Evolutionary conservation across 35 echinoderm and acorn worm species (phyloP), one percentile per base, ranked within the genome.

Genomic region (Diadema setosum): DNA sequence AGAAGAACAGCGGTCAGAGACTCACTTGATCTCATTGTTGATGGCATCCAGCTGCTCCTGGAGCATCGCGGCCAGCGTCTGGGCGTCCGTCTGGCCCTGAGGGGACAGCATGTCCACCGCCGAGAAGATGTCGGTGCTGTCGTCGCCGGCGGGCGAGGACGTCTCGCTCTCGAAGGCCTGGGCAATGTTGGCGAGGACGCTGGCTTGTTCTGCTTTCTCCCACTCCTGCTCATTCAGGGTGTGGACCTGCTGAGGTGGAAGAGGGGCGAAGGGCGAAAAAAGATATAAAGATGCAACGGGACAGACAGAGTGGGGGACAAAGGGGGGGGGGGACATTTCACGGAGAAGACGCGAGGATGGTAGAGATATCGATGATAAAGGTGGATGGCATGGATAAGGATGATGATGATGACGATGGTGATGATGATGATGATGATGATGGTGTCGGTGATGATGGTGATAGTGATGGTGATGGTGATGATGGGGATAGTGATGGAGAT

Each of bases 31-130:
- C 89, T 99, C 96, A 87, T 99, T 99, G 60, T 99, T 99, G 65
- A 99, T 99, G 63, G 96, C 96, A 94, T 99, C 96, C 17, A 99
- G 44, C 70, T 99, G 96, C 70, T 99, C 96, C 32, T 99, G 96
- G 36, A 99, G 73, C 60, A 99, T 94, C 4, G 89, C 92, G 32
- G 96, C 96, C 59, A 99, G 56, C 0, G 96, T 99, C 83, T 99
- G 96, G 18, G 96, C 96, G 39, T 99, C 96, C 0, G 96, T 99
- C 18, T 99, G 96, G 24, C 89, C 96, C 36, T 91, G 92, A 16
- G 96, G 96, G 5, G 96, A 94, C 29, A 99, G 64, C 74, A 99
- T 94, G 58, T 99, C 96, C 17, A 93, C 93, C 23, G 96, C 96
- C 32, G 88, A 86, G 84, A 94, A 99, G 25, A 99, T 94, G 36